Percentiles rank a stretch among this genome's conserved stretches.
These are phyloP conservation scores for Cepphus grylle DNA, from an alignment of 2,113 vertebrate species.

Conservation along the genomic window DNA sequence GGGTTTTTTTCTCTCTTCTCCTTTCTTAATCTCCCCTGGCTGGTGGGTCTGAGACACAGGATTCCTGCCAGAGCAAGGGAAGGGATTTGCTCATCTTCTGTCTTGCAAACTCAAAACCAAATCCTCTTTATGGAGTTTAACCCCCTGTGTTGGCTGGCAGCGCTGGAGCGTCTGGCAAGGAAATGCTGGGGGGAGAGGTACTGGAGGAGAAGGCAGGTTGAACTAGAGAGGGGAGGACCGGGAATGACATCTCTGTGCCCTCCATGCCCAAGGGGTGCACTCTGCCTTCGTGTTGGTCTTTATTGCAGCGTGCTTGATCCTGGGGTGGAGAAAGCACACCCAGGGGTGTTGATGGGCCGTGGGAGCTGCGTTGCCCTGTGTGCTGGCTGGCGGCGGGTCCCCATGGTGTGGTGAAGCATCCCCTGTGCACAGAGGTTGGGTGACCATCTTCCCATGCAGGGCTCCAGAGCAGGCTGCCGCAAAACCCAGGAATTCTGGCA, in stretches of 20 bases:
- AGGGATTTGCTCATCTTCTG: slow-evolving; percentile 60
- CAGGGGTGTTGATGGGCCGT: rapidly evolving
- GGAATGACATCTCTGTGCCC: not conserved
- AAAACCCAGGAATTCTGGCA: not conserved
- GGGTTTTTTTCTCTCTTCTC: not conserved
- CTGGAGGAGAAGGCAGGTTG: not conserved
- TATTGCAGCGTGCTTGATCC: rapidly evolving
- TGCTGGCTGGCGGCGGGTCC: not conserved
- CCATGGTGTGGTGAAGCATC: rapidly evolving
- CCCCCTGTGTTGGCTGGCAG: slow-evolving; percentile 5
- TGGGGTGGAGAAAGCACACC: rapidly evolving
- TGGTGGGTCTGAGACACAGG: slow-evolving; percentile 48
- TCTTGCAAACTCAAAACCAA: slow-evolving; percentile 51
- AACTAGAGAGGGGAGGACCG: not conserved
- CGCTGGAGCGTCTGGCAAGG: not conserved
- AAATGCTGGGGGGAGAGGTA: not conserved
- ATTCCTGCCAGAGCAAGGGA: slow-evolving; percentile 51
- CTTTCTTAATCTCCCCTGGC: slow-evolving; percentile 41
- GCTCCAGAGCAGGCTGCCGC: not conserved
- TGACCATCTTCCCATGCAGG: rapidly evolving
- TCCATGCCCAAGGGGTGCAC: rapidly evolving
- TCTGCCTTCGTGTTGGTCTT: no score
- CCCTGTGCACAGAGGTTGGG: rapidly evolving
- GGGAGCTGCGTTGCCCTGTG: rapidly evolving
- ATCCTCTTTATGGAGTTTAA: slow-evolving; percentile 61